Evolutionary conservation across 2,113 vertebrate genomes (phyloP).

Genomic region (Epinephelus cyanopodus): DNA sequence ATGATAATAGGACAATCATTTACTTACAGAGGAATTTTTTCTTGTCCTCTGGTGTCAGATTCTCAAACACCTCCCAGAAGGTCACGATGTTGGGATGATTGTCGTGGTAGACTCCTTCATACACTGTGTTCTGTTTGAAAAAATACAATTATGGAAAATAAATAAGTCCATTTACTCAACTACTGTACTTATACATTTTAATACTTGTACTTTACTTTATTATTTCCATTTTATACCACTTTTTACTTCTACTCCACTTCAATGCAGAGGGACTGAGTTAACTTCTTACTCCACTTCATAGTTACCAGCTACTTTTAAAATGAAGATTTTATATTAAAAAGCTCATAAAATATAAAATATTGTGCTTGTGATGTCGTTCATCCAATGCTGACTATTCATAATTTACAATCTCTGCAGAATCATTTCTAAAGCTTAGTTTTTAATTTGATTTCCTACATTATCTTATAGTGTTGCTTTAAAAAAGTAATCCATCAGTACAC

Average conservation of each 20-base stretch:
- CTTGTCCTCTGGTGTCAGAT: conserved; percentile 83
- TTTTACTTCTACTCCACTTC: not conserved
- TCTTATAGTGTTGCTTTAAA: no score
- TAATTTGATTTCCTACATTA: no score
- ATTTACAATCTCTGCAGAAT: no score
- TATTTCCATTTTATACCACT: not conserved
- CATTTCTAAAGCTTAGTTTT: no score
- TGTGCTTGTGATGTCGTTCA: not conserved
- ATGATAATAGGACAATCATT: not conserved
- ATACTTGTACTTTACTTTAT: not conserved
- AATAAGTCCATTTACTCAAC: not conserved
- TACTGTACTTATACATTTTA: not conserved
- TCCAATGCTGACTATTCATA: no score
- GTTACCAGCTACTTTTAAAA: no score
- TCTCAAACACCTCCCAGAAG: conserved; percentile 90
- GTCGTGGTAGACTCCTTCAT: conserved; percentile 76
- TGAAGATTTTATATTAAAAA: not conserved
- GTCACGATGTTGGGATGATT: conserved; percentile 83
- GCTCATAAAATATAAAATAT: not conserved
- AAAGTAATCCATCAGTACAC: no score
- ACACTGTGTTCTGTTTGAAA: conserved; percentile 83
- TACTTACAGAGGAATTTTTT: conserved; percentile 88
- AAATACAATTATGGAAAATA: not conserved
- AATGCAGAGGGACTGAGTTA: no score
- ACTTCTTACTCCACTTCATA: not conserved